A percentile compares a stretch with the other conserved stretches of the same genome.
Evolutionary conservation across 2,797 vertebrate species (phyloP).

Genomic region (Gadopsis bispinosus): DNA sequence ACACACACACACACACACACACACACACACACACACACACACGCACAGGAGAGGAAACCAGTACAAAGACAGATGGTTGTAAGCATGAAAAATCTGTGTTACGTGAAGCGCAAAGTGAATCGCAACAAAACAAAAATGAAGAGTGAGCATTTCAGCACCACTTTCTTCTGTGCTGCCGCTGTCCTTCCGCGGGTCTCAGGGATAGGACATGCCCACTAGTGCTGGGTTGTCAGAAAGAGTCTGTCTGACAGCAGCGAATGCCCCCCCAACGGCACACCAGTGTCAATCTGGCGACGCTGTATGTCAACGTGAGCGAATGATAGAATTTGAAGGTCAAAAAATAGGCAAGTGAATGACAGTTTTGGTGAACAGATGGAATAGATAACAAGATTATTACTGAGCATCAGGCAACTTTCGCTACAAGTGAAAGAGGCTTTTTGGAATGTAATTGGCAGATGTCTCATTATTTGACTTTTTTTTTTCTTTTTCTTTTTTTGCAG

Average conservation of each 20-base stretch:
- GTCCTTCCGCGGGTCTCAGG: constrained; percentile 62
- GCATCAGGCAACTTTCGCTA: constrained; percentile 20
- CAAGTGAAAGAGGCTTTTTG: constrained; percentile 18
- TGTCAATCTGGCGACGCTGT: constrained; percentile 71
- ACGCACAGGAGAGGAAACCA: constrained; percentile 4
- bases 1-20: constrained; percentile 4
- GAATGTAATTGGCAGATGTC: constrained; percentile 45
- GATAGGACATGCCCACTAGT: constrained; percentile 74
- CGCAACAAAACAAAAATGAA: constrained; percentile 7
- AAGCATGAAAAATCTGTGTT: constrained; percentile 14
- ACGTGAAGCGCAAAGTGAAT: constrained; percentile 33
- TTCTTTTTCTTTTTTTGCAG: not conserved
- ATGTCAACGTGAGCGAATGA: constrained; percentile 55
- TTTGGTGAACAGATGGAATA: constrained; percentile 56
- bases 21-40: constrained; percentile 9
- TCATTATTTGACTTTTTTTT: constrained; percentile 20
- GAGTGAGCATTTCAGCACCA: constrained; percentile 25
- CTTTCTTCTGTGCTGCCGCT: constrained; percentile 21
- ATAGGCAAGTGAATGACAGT: constrained; percentile 72
- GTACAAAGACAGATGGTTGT: constrained; percentile 47
- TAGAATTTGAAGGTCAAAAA: constrained; percentile 79
- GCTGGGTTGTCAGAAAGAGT: constrained; percentile 78
- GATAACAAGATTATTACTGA: constrained; percentile 45
- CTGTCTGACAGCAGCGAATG: constrained; percentile 67
- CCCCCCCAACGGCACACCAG: constrained; percentile 64